Evolutionary conservation across 2,797 vertebrate genomes (phyloP).

Genomic region (Schizothorax lantsangensis): DNA sequence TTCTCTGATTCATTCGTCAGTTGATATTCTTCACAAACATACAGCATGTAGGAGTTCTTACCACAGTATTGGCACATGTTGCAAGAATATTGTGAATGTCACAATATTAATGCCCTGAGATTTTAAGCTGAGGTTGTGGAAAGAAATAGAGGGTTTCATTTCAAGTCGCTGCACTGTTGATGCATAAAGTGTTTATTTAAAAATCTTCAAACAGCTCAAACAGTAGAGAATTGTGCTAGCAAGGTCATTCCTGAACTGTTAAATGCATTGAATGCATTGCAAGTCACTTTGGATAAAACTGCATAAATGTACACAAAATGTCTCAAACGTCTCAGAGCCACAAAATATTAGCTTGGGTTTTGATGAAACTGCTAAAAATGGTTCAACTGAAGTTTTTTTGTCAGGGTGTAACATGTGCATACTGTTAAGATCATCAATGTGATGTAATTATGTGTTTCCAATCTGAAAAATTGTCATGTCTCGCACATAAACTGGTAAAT

Average conservation of each 20-base stretch:
- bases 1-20: not conserved
- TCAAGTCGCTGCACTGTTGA: not conserved
- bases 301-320: not conserved
- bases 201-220: not conserved
- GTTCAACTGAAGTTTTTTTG: conserved; percentile 35
- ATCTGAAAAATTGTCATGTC: not conserved
- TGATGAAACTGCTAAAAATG: not conserved
- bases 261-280: not conserved
- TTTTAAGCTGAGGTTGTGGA: conserved; percentile 37
- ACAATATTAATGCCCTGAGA: conserved; percentile 44
- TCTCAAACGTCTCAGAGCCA: not conserved
- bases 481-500: conserved; percentile 8
- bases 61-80: conserved; percentile 32
- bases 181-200: not conserved
- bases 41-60: conserved; percentile 36
- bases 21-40: conserved; percentile 39
- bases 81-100: conserved; percentile 41
- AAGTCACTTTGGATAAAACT: not conserved
- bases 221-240: not conserved
- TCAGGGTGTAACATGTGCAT: conserved; percentile 41
- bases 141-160: not conserved
- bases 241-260: not conserved
- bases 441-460: conserved; percentile 23
- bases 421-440: not conserved
- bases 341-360: not conserved